Base-by-base conservation (phyloP, 1,140 invertebrate genomes). In the Musca domestica region DNA sequence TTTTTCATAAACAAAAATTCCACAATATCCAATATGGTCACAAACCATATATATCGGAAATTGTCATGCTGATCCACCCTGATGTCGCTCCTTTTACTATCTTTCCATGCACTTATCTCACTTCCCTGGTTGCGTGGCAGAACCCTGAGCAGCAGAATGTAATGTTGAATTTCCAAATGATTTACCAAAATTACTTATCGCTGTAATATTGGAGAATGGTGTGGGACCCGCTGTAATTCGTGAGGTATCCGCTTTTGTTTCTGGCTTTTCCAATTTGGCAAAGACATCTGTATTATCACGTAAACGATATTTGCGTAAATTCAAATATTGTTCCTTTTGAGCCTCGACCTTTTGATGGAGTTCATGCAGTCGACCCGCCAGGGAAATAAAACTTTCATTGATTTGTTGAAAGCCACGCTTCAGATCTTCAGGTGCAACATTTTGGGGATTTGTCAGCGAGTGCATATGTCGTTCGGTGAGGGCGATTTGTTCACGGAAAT, bases 321-420 rank as follows among this genome's bases (percentile, higher is more conserved):
- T 92, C 0, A 94, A 81, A 77, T 92, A 95, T 58, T 92, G 89
- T 70, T 93, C 91, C 81, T 95, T 95, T 74, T 93, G 91, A 5
- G 87, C 86, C 72, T 91, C 88, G 0, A 87, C 88, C 67, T 88
- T 87, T 71, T 90, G 84, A 80, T 95, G 93, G 1, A 94, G 87
- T 2, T 88, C 87, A 73, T 95, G 93, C 20, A 95, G 76, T 64
- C 91, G 88, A 0, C 92, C 93, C 56, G 94, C 94, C 67, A 95
- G 83, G 3, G 92, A 91, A 19, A 95, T 88, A 70, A 95, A 89
- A 3, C 91, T 91, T 76, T 94, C 92, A 74, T 95, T 92, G 58
- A 95, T 86, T 73, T 92, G 89, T 58, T 87, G 87, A 76, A 95
- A 88, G 17, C 92, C 89, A 54, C 73, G 75, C 49, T 75, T 74